Percentiles rank a stretch among this genome's conserved stretches.
These are phyloP conservation scores for Cynaeus angustus DNA, from an alignment of 2,888 invertebrate genomes.

Conservation along the genomic window DNA sequence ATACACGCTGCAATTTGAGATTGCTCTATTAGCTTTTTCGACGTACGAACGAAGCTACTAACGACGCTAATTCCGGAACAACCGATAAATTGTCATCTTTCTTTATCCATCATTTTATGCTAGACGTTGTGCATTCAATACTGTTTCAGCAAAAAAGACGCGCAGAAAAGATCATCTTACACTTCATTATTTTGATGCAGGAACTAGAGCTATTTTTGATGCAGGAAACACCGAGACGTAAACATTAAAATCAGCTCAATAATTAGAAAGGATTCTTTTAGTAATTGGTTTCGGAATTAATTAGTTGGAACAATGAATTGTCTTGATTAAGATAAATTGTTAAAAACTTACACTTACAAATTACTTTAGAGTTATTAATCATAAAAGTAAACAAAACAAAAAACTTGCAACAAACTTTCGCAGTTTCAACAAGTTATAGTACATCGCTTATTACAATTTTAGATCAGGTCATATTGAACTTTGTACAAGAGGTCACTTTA, in stretches of 20 bases:
- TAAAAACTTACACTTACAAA: background rate
- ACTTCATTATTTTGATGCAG: slow-evolving; percentile 21
- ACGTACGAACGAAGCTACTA: slow-evolving; percentile 21
- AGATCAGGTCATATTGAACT: too few species aligned
- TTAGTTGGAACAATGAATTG: background rate
- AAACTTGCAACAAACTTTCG: too few species aligned
- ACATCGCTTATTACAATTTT: too few species aligned
- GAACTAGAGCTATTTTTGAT: background rate
- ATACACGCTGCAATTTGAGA: slow-evolving; percentile 15
- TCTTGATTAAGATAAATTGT: slow-evolving; percentile 19
- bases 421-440: too few species aligned
- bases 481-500: too few species aligned
- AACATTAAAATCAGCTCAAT: background rate
- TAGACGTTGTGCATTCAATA: slow-evolving; percentile 11
- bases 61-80: slow-evolving; percentile 18
- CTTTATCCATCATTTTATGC: slow-evolving; percentile 16
- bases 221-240: background rate
- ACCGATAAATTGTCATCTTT: slow-evolving; percentile 13
- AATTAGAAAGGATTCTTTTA: background rate
- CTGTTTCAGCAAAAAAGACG: background rate
- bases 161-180: slow-evolving; percentile 11
- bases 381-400: background rate
- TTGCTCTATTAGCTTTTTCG: slow-evolving; percentile 16
- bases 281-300: background rate
- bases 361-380: background rate